phyloP scores from a whole-genome alignment of 2,797 vertebrate species.

The Arrhamphus sclerolepis region DNA sequence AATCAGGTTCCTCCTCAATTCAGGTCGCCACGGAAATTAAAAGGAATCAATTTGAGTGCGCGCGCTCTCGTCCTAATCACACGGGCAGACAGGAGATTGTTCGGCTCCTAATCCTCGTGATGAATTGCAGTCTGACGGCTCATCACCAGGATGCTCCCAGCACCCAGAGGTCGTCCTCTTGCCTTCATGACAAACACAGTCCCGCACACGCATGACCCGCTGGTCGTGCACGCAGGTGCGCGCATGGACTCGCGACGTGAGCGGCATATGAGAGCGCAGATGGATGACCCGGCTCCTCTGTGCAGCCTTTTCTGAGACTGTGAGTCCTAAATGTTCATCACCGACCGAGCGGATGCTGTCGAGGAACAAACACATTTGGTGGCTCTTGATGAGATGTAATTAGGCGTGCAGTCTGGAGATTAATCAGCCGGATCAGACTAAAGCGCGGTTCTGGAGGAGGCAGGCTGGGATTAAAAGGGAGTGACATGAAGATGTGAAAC shows the following conservation, averaged over 20 bases:
- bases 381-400: constrained; percentile 68
- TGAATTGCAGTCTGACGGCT: constrained; percentile 31
- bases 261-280: constrained; percentile 32
- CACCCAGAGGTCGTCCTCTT: constrained; percentile 17
- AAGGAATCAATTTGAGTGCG: constrained; percentile 35
- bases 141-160: constrained; percentile 12
- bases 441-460: constrained; percentile 20
- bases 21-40: constrained; percentile 26
- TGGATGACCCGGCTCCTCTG: constrained; percentile 26
- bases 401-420: constrained; percentile 60
- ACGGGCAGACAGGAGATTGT: constrained; percentile 16
- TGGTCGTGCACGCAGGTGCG: not conserved
- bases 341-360: constrained; percentile 37
- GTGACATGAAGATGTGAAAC: constrained; percentile 4
- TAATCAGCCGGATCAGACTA: constrained; percentile 43
- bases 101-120: constrained; percentile 44
- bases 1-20: constrained; percentile 9
- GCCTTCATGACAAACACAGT: constrained; percentile 6
- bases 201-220: not conserved
- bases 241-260: constrained; percentile 38
- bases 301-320: constrained; percentile 12
- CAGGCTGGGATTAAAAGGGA: constrained; percentile 20
- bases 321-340: constrained; percentile 30
- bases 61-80: constrained; percentile 28
- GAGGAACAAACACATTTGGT: constrained; percentile 44